A percentile compares a stretch with the other conserved stretches of the same genome.
phyloP scores from a whole-genome alignment of 2,888 invertebrate species.

The Cryptosula pallasiana region DNA sequence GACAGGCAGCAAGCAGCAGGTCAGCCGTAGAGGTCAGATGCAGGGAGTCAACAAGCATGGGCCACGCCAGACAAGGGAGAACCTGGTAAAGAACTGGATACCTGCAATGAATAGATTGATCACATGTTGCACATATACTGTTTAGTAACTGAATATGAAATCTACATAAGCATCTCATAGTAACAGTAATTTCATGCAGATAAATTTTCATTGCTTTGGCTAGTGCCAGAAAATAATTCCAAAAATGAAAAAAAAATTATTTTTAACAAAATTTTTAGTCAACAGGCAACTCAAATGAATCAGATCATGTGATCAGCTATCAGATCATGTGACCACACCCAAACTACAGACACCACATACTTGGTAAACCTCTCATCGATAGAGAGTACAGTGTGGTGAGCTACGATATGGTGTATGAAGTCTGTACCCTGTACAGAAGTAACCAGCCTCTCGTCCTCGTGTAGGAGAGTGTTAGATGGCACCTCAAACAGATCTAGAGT shows the following conservation, averaged over 20 bases:
- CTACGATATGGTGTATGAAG: slow-evolving; percentile 10
- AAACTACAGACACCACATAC: neutral
- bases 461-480: neutral
- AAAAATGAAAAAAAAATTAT: too few relatives aligned
- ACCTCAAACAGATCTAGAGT: slow-evolving; percentile 17
- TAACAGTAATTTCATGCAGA: too few relatives aligned
- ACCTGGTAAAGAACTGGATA: slow-evolving; percentile 11
- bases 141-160: too few relatives aligned
- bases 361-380: slow-evolving; percentile 14
- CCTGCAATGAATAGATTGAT: too few relatives aligned
- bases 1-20: neutral
- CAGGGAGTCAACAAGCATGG: neutral
- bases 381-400: neutral
- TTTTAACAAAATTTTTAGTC: too few relatives aligned
- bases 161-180: too few relatives aligned
- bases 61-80: neutral
- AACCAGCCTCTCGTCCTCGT: neutral
- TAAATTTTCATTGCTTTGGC: too few relatives aligned
- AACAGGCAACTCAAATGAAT: too few relatives aligned
- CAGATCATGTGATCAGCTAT: too few relatives aligned
- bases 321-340: too few relatives aligned
- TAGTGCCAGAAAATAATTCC: too few relatives aligned
- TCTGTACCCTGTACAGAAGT: neutral
- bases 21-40: neutral
- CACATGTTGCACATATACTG: too few relatives aligned